A percentile compares a stretch with the other conserved stretches of the same genome.
Conservation (phyloP, 1,140 invertebrate genomes). For the Drosophila sucinea region DNA sequence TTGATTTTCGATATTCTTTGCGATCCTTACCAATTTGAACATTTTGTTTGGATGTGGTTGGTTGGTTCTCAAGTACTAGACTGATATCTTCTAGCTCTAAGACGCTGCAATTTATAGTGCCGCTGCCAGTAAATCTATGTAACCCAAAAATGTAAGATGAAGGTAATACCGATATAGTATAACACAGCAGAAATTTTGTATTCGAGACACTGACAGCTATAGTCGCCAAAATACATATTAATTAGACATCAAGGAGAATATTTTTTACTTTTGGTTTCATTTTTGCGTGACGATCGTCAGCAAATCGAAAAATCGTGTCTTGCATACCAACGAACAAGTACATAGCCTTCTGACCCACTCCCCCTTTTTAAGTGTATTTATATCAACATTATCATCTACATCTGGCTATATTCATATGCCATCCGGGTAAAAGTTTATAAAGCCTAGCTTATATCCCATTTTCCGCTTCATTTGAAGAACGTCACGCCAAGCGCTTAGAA, state of each 20-base stretch:
- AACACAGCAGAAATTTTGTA: slow-evolving; percentile 46
- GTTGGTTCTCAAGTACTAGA: slow-evolving; percentile 75
- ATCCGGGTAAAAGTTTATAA: slow-evolving; percentile 55
- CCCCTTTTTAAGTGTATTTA: background rate
- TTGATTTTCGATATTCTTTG: background rate
- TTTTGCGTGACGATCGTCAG: slow-evolving; percentile 49
- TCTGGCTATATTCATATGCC: background rate
- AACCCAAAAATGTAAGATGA: slow-evolving; percentile 41
- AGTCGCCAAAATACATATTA: slow-evolving; percentile 47
- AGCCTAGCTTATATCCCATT: slow-evolving; percentile 30
- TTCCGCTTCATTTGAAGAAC: slow-evolving; percentile 40
- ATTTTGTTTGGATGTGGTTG: slow-evolving; percentile 60
- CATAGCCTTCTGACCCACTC: slow-evolving; percentile 46
- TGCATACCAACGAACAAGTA: slow-evolving; percentile 37
- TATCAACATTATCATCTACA: background rate
- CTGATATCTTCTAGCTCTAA: slow-evolving; percentile 62
- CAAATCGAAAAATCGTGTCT: slow-evolving; percentile 48
- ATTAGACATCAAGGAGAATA: slow-evolving; percentile 71
- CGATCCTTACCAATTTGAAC: slow-evolving; percentile 79
- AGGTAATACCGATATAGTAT: slow-evolving; percentile 34
- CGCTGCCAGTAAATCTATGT: slow-evolving; percentile 31
- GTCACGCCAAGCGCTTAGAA: slow-evolving; percentile 35
- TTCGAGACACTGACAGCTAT: slow-evolving; percentile 38
- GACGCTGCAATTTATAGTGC: slow-evolving; percentile 55
- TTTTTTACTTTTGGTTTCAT: slow-evolving; percentile 75